Evolutionary conservation across 2,888 invertebrate genomes (phyloP), one percentile per base, ranked within the genome.

Genomic region (Erannis defoliaria): DNA sequence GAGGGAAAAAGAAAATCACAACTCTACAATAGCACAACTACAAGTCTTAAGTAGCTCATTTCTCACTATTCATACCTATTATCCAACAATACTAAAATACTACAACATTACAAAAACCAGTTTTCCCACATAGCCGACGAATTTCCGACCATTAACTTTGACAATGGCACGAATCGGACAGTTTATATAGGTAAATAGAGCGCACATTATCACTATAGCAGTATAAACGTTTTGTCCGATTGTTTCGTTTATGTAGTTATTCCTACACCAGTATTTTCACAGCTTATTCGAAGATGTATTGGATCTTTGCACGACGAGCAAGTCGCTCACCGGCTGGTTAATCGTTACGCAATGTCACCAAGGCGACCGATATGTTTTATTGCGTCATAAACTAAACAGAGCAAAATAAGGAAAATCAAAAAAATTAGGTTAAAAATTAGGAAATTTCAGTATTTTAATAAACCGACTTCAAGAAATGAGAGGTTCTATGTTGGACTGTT

Each of bases 121-220:
- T 53, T 59, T 61, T 61, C 61, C 55, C 61, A 61, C 61, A 55
- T 49, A 48, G 21, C 33, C 35, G 23, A 31, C 51, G 56, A 54
- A 57, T 56, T 56, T 58, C 58, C 58, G 62, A 55, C 55, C 55
- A 59, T 63, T 63, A 59, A 46, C 40, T 56, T 50, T 56, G 53
- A 69, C 63, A 69, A 65, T 65, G 58, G 40, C 57, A 60, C 19
- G 23, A 31, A 60, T 45, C 50, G 9, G 38, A 46, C 38, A 37
- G 51, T 51, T 68, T 68, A 68, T 31, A 8, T 37, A 49, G 58
- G 57, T 68, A 55, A 66, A 49, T 55, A 68, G 66, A 68, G 68
- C 68, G 61, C 59, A 59, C 45, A 43, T 62, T 64, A 38, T 18
- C 38, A 9, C 38, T 16, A 16, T 37, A 8, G 2, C 14, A 37